Percentiles rank a stretch among this genome's conserved stretches.
Conservation (phyloP, 2,113 vertebrate genomes). For the Gallinago undulata region DNA sequence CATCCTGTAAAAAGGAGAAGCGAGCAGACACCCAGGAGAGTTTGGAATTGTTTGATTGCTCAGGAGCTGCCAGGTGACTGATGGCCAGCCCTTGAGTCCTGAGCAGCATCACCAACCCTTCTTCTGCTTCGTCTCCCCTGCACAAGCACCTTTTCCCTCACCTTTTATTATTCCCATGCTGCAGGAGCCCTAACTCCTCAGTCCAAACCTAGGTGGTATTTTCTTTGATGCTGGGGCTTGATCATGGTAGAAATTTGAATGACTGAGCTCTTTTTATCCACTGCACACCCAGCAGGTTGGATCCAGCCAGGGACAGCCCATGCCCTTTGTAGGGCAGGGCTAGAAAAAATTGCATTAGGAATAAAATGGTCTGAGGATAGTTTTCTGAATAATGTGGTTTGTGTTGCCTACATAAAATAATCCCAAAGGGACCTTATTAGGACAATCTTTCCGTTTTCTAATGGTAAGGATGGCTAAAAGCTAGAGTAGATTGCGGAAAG, state of each 20-base stretch:
- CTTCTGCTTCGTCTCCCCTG: neutral
- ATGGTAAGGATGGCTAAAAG: neutral
- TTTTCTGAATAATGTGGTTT: neutral
- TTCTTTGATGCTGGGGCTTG: neutral
- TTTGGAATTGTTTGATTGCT: rapidly evolving
- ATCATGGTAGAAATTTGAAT: neutral
- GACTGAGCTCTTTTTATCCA: neutral
- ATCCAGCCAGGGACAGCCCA: neutral
- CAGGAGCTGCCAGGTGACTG: neutral
- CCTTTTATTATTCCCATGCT: neutral
- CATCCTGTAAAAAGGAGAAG: neutral
- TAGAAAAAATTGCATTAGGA: neutral
- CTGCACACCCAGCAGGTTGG: neutral
- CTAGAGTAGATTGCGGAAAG: neutral
- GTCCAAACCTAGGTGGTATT: neutral
- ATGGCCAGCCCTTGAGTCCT: rapidly evolving
- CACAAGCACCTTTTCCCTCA: neutral
- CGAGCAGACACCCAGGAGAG: neutral
- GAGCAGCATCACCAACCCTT: rapidly evolving
- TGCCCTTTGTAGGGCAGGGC: neutral
- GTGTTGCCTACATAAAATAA: neutral
- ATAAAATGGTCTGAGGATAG: neutral
- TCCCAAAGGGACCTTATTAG: neutral
- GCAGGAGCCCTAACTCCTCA: neutral
- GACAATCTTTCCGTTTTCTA: neutral